Evolutionary conservation across 1,140 invertebrate species (phyloP).

Genomic region (Drosophila biarmipes): DNA sequence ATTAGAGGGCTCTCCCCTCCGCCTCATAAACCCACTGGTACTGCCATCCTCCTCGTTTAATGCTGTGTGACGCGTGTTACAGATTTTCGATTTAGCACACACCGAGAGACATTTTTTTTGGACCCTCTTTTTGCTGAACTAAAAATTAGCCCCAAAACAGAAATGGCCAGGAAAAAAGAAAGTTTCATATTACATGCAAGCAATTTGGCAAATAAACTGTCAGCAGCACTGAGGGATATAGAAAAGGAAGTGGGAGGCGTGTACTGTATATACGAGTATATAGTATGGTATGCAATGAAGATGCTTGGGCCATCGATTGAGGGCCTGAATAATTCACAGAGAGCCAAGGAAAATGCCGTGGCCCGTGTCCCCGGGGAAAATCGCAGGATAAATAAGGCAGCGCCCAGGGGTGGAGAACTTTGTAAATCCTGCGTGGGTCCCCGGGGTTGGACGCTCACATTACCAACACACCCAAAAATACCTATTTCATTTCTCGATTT

Average conservation of each 20-base stretch:
- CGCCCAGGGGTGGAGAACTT: slow-evolving; percentile 2
- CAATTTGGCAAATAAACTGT: slow-evolving; percentile 82
- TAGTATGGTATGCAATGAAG: slow-evolving; percentile 24
- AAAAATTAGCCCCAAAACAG: slow-evolving; percentile 66
- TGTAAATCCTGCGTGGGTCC: slow-evolving; percentile 21
- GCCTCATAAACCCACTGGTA: not conserved
- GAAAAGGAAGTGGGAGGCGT: not conserved
- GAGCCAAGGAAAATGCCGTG: slow-evolving; percentile 45
- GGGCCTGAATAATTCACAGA: slow-evolving; percentile 70
- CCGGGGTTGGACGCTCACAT: slow-evolving; percentile 57
- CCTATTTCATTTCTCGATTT: slow-evolving; percentile 7
- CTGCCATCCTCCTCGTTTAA: slow-evolving; percentile 24
- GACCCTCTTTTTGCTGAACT: slow-evolving; percentile 19
- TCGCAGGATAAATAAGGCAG: slow-evolving; percentile 70
- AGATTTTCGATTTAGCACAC: slow-evolving; percentile 80
- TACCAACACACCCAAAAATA: slow-evolving; percentile 30
- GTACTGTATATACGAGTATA: not conserved
- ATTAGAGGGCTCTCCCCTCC: slow-evolving; percentile 42
- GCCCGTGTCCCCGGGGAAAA: slow-evolving; percentile 56
- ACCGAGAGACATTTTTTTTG: slow-evolving; percentile 28
- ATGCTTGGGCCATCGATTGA: slow-evolving; percentile 66
- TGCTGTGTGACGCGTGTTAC: slow-evolving; percentile 71
- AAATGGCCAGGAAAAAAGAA: slow-evolving; percentile 31
- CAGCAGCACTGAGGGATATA: slow-evolving; percentile 51
- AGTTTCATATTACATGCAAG: slow-evolving; percentile 79